Evolutionary conservation across 2,888 invertebrate genomes (phyloP), one percentile per base, ranked within the genome.

Genomic region (Epinotia brunnichana): DNA sequence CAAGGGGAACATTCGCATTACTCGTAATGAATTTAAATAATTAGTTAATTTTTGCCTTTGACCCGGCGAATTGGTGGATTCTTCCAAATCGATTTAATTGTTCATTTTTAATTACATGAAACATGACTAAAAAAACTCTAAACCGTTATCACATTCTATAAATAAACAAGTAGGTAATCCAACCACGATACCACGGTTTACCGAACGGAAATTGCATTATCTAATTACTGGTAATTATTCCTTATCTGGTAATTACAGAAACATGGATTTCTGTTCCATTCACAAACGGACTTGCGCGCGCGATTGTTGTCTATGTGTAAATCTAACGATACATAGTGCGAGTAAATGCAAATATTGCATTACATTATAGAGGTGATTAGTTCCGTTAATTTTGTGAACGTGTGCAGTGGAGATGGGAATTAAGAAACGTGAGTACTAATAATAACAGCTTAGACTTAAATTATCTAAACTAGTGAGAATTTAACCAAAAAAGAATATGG

Each of bases 181-280:
- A 57, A 62, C 59, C 73, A 70, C 75, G 68, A 80, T 79, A 80
- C 75, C 76, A 81, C 79, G 64, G 64, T 80, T 77, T 57, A 77
- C 76, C 75, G 77, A 73, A 78, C 80, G 81, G 82, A 83, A 83
- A 77, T 81, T 78, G 77, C 78, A 81, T 77, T 86, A 86, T 87
- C 83, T 76, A 63, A 73, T 68, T 73, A 63, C 63, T 21, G 24
- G 56, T 69, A 70, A 77, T 84, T 84, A 84, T 83, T 82, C 73
- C 61, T 66, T 72, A 76, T 74, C 62, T 62, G 70, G 75, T 74
- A 77, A 78, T 76, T 77, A 76, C 70, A 61, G 51, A 70, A 66
- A 75, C 54, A 66, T 63, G 56, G 67, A 11, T 63, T 69, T 57
- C 57, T 53, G 56, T 69, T 76, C 79, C 81, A 83, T 81, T 83